These are phyloP conservation scores for Peromyscus aztecus DNA, from an alignment of 2,797 vertebrate species.

Conservation along the genomic window DNA sequence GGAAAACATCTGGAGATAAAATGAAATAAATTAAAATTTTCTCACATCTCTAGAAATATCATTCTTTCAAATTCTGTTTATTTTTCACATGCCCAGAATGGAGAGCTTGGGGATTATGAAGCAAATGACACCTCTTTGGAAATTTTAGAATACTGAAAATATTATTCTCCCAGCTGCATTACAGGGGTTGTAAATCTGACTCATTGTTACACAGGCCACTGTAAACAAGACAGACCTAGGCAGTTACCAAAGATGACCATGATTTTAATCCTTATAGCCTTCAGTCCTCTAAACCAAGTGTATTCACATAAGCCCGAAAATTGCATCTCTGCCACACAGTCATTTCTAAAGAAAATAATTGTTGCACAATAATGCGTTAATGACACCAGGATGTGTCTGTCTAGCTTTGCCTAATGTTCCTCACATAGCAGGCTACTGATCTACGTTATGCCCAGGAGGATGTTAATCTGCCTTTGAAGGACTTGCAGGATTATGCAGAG, in stretches of 20 bases:
- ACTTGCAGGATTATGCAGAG: background rate
- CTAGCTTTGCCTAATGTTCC: background rate
- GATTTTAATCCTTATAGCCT: conserved; percentile 46
- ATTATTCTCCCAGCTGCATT: conserved; percentile 42
- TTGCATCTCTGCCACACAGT: conserved; percentile 24
- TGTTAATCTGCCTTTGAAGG: background rate
- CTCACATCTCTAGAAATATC: conserved; percentile 78
- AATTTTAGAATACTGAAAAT: conserved; percentile 59
- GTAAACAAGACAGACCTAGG: conserved; percentile 56
- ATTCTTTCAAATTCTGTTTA: conserved; percentile 76
- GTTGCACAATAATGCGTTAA: background rate
- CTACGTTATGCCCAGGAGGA: background rate
- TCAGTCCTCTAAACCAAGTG: conserved; percentile 25
- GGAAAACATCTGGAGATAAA: conserved; percentile 81
- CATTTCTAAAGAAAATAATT: conserved; percentile 56
- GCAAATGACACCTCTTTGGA: conserved; percentile 30
- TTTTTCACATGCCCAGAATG: conserved; percentile 71
- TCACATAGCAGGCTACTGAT: background rate
- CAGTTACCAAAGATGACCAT: conserved; percentile 26
- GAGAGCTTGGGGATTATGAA: conserved; percentile 66
- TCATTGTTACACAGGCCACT: conserved; percentile 36
- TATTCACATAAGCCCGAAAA: background rate
- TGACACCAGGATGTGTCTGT: background rate
- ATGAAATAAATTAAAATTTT: conserved; percentile 78
- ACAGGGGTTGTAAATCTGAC: conserved; percentile 49